Evolutionary conservation across 1,140 invertebrate genomes (phyloP), one percentile per base, ranked within the genome.

Genomic region (Achroia grisella): DNA sequence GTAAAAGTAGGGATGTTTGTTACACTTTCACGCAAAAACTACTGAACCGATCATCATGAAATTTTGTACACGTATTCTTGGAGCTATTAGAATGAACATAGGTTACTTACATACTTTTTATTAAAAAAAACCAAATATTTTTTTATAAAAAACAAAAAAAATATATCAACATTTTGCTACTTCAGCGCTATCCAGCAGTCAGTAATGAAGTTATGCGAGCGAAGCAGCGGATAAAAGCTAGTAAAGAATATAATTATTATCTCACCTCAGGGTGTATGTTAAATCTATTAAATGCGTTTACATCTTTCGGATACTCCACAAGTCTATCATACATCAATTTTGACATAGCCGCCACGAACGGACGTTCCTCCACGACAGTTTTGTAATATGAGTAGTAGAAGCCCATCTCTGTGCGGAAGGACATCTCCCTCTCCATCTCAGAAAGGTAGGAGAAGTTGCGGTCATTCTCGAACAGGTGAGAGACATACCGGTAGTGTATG

Each of bases 381-480:
- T 97, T 96, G 74, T 92, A 97, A 66, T 94, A 96, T 0, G 93
- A 95, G 72, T 95, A 96, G 74, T 96, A 96, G 62, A 96, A 89
- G 2, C 93, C 94, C 92, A 94, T 93, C 88, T 95, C 93, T 17
- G 93, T 93, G 15, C 93, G 83, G 56, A 95, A 91, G 8, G 92
- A 91, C 89, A 96, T 92, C 82, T 95, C 94, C 59, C 93, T 86
- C 63, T 96, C 94, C 52, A 95, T 71, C 9, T 91, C 90, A 0
- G 93, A 94, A 15, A 96, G 79, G 78, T 94, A 91, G n/a, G 92
- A 93, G 81, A 95, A 96, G 73, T 94, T 92, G 6, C 89, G 83
- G 64, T 93, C 90, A 83, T 93, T 94, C 86, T 95, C 94, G 86
- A 94, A 95, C 49, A 95, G 78, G 10, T 87, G 89, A 11, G 90